Evolutionary conservation across 1,140 invertebrate genomes (phyloP).

Genomic region (Wasmannia auropunctata): DNA sequence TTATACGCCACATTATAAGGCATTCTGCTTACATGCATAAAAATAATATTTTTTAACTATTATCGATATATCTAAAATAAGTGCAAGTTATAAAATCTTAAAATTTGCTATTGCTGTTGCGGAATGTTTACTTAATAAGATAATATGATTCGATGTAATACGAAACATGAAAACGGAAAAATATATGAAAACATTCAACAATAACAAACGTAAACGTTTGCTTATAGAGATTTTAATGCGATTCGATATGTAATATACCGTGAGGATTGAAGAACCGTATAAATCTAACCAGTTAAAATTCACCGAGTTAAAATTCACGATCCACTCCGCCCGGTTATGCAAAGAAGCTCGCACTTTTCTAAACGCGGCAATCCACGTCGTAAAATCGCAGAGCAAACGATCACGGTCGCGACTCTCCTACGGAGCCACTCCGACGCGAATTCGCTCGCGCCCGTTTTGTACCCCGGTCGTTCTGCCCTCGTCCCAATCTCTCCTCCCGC

Average conservation of each 20-base stretch:
- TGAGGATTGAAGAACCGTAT: neutral
- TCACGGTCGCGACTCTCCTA: constrained; percentile 39
- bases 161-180: neutral
- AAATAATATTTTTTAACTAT: neutral
- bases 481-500: constrained; percentile 31
- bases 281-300: neutral
- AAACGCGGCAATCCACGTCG: constrained; percentile 9
- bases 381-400: constrained; percentile 36
- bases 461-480: neutral
- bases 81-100: neutral
- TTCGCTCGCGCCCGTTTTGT: neutral
- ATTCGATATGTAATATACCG: neutral
- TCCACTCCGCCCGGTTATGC: neutral
- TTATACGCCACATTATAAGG: neutral
- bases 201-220: neutral
- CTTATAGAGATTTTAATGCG: neutral
- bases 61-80: neutral
- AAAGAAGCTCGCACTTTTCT: neutral
- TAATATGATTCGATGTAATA: neutral
- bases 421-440: constrained; percentile 26
- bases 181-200: neutral
- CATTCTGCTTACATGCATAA: neutral
- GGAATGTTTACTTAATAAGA: neutral
- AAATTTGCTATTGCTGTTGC: neutral
- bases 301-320: neutral